Evolutionary conservation across 2,113 vertebrate genomes (phyloP), one percentile per base, ranked within the genome.

Genomic region (Callopanchax toddi): DNA sequence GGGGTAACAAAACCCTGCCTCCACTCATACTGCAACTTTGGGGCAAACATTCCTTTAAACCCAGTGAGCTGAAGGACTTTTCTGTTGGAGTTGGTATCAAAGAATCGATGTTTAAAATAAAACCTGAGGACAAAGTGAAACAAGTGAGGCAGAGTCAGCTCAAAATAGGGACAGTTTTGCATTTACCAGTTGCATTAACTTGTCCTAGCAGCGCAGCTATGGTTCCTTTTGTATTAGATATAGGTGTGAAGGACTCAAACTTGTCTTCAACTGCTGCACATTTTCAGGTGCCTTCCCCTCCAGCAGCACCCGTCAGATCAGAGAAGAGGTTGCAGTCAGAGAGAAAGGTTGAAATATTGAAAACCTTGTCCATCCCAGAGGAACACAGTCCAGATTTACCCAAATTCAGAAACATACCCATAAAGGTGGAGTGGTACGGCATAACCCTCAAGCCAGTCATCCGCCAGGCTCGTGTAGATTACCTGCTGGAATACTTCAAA

Each of bases 401-500:
- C 6, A 89, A 89, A 65, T 98, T 99, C 86, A 91, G 91, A 74
- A 86, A 96, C 74, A 93, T 79, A 82, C 60, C 66, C 3, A 81
- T 98, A 61, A 91, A 67, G 18, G 78, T 98, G 39, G 89, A 86
- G 46, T 92, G 88, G 69, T 98, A 96, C 0, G 96, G 94, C 5
- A 89, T 97, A 20, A 92, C 95, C 20, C 60, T 98, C 44, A 99
- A 99, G 87, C 91, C 95, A 6, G 94, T 99, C 25, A 69, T 97
- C 54, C 93, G 96, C 60, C 95, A 98, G 84, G 93, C 87, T 17
- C 95, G 92, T 44, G 93, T 95, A 39, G 94, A 96, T 0, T 98
- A 98, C 79, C 93, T 99, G 26, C 85, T 98, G 70, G 96, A 99
- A 66, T 99, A 99, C 87, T 96, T 99, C 79, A 99, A 97, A 89